These are phyloP conservation scores for Rhipidura dahli DNA, from an alignment of 2,113 vertebrate genomes.

Conservation along the genomic window DNA sequence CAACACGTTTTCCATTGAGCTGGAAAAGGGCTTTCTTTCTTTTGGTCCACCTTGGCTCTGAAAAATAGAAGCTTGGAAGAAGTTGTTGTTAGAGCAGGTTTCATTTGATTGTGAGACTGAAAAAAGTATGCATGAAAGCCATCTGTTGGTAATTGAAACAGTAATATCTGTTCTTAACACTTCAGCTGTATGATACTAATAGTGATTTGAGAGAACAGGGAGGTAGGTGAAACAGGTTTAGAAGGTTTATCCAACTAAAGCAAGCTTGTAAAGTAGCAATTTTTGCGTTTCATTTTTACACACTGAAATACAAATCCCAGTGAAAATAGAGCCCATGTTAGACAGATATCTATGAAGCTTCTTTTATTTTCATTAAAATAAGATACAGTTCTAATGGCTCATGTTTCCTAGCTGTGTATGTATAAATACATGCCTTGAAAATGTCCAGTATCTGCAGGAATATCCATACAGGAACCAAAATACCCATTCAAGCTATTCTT, in stretches of 20 bases:
- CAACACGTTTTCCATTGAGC: background rate
- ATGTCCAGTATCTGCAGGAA: background rate
- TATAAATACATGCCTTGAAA: background rate
- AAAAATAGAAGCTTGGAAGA: background rate
- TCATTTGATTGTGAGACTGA: background rate
- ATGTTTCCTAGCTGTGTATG: background rate
- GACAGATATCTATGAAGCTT: background rate
- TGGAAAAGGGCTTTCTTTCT: background rate
- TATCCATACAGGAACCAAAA: background rate
- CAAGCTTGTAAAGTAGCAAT: background rate
- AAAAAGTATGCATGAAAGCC: background rate
- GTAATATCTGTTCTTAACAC: background rate
- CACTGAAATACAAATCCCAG: constrained; percentile 28
- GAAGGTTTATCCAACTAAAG: constrained; percentile 30
- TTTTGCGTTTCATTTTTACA: constrained; percentile 8
- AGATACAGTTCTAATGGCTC: background rate
- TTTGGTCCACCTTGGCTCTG: background rate
- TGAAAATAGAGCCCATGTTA: background rate
- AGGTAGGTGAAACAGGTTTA: background rate
- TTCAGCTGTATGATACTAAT: constrained; percentile 20
- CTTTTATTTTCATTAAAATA: constrained; percentile 53
- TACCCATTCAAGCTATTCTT: background rate
- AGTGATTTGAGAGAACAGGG: constrained; percentile 6
- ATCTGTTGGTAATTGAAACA: background rate
- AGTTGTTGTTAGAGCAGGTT: background rate